phyloP scores from a whole-genome alignment of 37 sponge, comb jelly and placozoan genomes.

The Oopsacas minuta region DNA sequence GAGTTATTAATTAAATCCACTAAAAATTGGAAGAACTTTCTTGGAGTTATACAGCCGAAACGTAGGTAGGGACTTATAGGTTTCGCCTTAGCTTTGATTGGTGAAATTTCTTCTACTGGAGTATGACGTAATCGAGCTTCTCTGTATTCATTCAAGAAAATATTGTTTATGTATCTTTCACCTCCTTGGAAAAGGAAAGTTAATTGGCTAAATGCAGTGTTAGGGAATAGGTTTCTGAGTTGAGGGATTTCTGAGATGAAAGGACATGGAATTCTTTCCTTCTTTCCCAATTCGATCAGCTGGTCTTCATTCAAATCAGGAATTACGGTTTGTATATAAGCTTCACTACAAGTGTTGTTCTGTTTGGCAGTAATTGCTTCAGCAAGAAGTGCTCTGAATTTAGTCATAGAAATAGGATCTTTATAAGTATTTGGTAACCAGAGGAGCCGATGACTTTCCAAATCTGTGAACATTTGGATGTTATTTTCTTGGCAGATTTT shows the following conservation, averaged over 20 bases:
- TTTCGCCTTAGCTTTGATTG: neutral
- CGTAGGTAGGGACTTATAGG: conserved; percentile 60
- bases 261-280: neutral
- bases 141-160: neutral
- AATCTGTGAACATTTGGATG: neutral
- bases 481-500: neutral
- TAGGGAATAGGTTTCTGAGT: neutral
- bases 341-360: neutral
- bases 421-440: neutral
- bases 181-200: conserved; percentile 4
- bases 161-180: neutral
- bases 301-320: neutral
- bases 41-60: conserved; percentile 66
- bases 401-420: neutral
- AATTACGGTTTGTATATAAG: neutral
- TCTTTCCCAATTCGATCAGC: neutral
- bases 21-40: conserved; percentile 38
- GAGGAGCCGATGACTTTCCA: neutral
- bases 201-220: neutral
- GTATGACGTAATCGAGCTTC: neutral
- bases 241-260: neutral
- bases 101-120: neutral
- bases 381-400: neutral
- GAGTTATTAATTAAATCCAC: neutral
- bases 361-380: conserved; percentile 12